phyloP scores from a whole-genome alignment of 2,888 invertebrate genomes.

The Galerucella nymphaeae region DNA sequence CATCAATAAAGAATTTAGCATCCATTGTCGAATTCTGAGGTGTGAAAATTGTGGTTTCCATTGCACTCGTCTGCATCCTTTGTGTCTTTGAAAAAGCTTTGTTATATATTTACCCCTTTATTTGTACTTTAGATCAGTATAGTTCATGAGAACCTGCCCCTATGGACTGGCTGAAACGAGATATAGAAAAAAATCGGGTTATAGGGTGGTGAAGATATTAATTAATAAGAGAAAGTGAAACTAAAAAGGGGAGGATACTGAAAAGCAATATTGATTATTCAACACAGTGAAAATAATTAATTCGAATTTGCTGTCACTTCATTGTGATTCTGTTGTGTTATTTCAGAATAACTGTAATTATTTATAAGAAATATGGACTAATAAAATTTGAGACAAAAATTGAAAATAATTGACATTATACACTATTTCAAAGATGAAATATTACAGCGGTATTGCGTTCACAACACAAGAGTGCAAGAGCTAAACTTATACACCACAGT shows the following conservation, averaged over 20 bases:
- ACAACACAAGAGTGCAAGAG: too few species aligned
- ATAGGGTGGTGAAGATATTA: slow-evolving; percentile 10
- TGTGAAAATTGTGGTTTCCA: slow-evolving; percentile 55
- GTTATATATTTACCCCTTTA: slow-evolving; percentile 55
- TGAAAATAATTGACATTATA: too few species aligned
- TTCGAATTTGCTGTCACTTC: background rate
- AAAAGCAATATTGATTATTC: slow-evolving; percentile 2
- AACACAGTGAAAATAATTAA: background rate
- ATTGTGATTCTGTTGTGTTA: too few species aligned
- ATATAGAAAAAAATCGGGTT: background rate
- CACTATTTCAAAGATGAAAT: too few species aligned
- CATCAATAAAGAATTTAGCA: slow-evolving; percentile 33
- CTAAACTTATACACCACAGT: too few species aligned
- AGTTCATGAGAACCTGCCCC: slow-evolving; percentile 40
- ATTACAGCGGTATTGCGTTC: too few species aligned
- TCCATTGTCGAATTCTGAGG: slow-evolving; percentile 52
- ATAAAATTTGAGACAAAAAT: too few species aligned
- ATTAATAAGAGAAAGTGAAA: slow-evolving; percentile 13
- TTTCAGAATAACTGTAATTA: too few species aligned
- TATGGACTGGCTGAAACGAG: background rate
- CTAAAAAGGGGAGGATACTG: slow-evolving; percentile 6
- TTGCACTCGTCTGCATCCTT: slow-evolving; percentile 50
- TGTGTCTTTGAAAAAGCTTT: slow-evolving; percentile 52
- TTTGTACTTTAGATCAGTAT: slow-evolving; percentile 54
- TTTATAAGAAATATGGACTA: too few species aligned